Evolutionary conservation across 2,113 vertebrate species (phyloP).

Genomic region (Sylvia atricapilla): DNA sequence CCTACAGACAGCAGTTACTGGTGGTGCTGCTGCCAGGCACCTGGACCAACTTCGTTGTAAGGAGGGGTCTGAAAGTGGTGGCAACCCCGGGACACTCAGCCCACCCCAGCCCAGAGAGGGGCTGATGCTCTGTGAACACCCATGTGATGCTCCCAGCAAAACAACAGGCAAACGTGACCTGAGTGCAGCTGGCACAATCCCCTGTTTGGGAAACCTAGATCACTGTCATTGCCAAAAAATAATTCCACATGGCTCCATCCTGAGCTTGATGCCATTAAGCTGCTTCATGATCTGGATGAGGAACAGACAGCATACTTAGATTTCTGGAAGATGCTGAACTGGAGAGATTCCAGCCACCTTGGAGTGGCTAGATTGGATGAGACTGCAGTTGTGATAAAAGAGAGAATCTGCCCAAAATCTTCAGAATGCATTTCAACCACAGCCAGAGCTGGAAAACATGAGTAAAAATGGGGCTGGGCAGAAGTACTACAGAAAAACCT

Average conservation of each 20-base stretch:
- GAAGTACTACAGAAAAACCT: background rate
- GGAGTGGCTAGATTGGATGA: background rate
- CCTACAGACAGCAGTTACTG: background rate
- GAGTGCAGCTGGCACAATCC: background rate
- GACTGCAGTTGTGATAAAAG: slow-evolving; percentile 2
- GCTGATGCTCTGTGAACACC: background rate
- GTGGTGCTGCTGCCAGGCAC: background rate
- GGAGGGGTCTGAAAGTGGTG: background rate
- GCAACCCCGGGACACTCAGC: rapidly evolving
- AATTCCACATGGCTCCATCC: background rate
- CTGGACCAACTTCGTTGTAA: background rate
- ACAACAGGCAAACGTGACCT: background rate
- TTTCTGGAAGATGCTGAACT: slow-evolving; percentile 18
- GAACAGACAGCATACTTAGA: background rate
- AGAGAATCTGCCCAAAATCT: slow-evolving; percentile 3
- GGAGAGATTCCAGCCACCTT: slow-evolving; percentile 9
- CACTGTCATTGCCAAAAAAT: background rate
- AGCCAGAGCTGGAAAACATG: background rate
- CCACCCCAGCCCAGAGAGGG: background rate
- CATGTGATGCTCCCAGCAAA: background rate
- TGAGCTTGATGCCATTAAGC: background rate
- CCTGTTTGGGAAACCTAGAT: background rate
- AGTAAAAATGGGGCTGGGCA: background rate
- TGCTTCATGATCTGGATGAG: slow-evolving; percentile 8
- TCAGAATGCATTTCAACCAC: background rate